Conservation (phyloP, 2,888 invertebrate genomes). For the Maniola hyperantus region DNA sequence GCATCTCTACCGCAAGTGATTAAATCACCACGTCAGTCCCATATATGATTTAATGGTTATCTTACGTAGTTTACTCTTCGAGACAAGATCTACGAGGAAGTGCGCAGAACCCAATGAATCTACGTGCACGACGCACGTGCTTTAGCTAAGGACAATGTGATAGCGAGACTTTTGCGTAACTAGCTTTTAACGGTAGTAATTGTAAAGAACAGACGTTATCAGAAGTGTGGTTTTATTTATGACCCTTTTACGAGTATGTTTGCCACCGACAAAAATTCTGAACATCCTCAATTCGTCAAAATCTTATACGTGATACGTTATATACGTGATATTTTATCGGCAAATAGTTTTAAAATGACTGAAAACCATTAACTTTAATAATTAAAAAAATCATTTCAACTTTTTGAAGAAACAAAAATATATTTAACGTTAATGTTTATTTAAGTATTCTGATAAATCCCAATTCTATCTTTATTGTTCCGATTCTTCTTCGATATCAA, state of each 20-base stretch:
- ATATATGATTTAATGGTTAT: conserved; percentile 70
- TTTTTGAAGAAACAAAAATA: no score
- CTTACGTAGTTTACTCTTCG: conserved; percentile 66
- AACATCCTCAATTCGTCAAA: no score
- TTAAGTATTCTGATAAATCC: no score
- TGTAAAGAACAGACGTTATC: neutral
- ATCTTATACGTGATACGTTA: no score
- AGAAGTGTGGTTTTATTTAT: neutral
- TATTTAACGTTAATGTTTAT: no score
- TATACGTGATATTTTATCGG: no score
- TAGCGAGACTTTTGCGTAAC: conserved; percentile 15
- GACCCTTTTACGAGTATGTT: neutral
- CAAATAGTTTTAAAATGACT: no score
- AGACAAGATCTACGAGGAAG: conserved; percentile 64
- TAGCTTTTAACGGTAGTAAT: conserved; percentile 9
- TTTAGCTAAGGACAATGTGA: conserved; percentile 14
- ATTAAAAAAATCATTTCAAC: no score
- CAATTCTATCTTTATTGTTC: no score
- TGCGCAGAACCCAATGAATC: conserved; percentile 42
- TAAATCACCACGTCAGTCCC: conserved; percentile 54
- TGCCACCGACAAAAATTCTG: neutral
- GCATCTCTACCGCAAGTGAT: conserved; percentile 39
- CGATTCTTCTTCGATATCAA: no score
- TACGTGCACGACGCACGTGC: conserved; percentile 33
- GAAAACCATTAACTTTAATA: no score